A percentile compares a stretch with the other conserved stretches of the same genome.
These are phyloP conservation scores for Asobara japonica DNA, from an alignment of 1,140 invertebrate species.

Conservation along the genomic window DNA sequence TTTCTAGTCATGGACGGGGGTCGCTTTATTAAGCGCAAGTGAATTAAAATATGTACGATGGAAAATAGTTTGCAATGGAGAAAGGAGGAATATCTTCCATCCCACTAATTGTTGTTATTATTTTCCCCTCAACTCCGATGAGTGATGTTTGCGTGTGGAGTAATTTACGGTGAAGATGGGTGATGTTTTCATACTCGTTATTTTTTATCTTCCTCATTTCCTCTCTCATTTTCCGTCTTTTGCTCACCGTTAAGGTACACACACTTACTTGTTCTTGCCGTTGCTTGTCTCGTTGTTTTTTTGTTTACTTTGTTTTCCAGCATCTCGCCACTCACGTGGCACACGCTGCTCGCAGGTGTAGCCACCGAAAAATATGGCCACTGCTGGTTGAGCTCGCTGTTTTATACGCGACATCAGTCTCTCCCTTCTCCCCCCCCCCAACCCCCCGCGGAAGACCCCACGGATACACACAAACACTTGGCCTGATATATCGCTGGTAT, in stretches of 20 bases:
- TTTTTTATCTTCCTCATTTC: slow-evolving; percentile 11
- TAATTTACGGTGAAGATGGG: background rate
- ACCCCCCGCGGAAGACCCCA: background rate
- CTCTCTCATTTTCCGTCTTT: background rate
- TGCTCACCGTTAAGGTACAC: background rate
- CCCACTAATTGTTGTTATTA: slow-evolving; percentile 1
- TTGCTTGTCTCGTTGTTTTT: background rate
- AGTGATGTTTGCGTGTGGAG: background rate
- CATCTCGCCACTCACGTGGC: background rate
- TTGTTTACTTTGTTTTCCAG: background rate
- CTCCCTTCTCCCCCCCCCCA: background rate
- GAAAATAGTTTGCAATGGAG: background rate
- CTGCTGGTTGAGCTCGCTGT: background rate
- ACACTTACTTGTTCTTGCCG: background rate
- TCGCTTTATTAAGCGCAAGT: background rate
- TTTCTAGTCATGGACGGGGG: background rate
- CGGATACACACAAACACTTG: slow-evolving; percentile 6
- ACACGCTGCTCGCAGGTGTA: slow-evolving; percentile 26
- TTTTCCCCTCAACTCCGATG: background rate
- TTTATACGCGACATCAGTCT: background rate
- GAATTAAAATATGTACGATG: background rate
- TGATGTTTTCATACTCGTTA: slow-evolving; percentile 5
- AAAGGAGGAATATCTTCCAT: background rate
- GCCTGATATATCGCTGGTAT: slow-evolving; percentile 24
- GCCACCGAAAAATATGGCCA: slow-evolving; percentile 26